Evolutionary conservation across 2,888 invertebrate species (phyloP).

Genomic region (Cosmia trapezina): DNA sequence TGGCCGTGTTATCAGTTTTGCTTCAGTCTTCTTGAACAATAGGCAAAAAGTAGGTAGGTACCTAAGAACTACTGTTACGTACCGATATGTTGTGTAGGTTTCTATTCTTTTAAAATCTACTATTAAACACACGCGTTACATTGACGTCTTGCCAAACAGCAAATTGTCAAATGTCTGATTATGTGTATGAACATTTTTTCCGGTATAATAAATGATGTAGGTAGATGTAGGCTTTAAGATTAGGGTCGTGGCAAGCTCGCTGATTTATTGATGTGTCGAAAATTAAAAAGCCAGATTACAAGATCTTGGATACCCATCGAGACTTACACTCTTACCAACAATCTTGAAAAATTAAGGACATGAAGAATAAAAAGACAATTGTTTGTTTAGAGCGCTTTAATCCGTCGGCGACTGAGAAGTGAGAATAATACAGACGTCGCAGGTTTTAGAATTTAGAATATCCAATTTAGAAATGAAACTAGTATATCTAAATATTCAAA

Average conservation of each 20-base stretch:
- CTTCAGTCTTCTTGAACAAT: background rate
- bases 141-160: conserved; percentile 33
- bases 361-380: background rate
- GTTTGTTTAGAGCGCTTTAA: background rate
- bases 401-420: background rate
- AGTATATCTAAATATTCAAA: no score
- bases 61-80: no score
- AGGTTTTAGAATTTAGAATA: background rate
- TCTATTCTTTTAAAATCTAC: conserved; percentile 4
- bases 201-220: conserved; percentile 33
- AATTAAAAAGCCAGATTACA: conserved; percentile 16
- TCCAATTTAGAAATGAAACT: background rate
- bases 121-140: conserved; percentile 4
- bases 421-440: background rate
- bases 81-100: background rate
- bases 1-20: background rate
- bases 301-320: background rate
- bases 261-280: conserved; percentile 39
- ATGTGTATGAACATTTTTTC: conserved; percentile 14
- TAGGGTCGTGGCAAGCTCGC: conserved; percentile 29
- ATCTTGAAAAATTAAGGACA: background rate
- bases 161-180: conserved; percentile 48
- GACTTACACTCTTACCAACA: background rate
- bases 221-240: conserved; percentile 32
- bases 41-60: background rate